These are phyloP conservation scores for Tenodera sinensis DNA, from an alignment of 2,888 invertebrate species.

Conservation along the genomic window DNA sequence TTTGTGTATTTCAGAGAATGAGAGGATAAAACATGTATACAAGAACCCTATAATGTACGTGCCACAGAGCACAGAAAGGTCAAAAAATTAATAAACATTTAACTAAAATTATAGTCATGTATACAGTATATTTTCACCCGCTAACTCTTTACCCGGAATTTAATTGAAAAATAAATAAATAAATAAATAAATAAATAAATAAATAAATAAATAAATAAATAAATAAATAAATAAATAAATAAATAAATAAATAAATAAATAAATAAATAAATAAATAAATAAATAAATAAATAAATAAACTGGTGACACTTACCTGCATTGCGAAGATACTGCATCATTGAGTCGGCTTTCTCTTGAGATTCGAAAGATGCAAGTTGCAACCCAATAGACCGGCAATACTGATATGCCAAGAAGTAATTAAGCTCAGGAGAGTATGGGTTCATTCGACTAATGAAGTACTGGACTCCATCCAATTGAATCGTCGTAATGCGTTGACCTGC, in stretches of 20 bases:
- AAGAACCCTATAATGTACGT: too few relatives aligned
- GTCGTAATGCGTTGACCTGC: slow-evolving; percentile 83
- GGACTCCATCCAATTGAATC: slow-evolving; percentile 79
- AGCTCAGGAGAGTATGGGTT: slow-evolving; percentile 82
- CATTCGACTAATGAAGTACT: slow-evolving; percentile 83
- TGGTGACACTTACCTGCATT: slow-evolving; percentile 61
- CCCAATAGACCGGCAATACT: slow-evolving; percentile 82
- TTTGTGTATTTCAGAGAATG: too few relatives aligned
- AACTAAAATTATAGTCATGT: too few relatives aligned
- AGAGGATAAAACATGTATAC: too few relatives aligned
- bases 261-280: neutral
- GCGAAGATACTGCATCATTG: slow-evolving; percentile 75
- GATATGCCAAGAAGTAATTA: slow-evolving; percentile 83
- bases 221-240: neutral
- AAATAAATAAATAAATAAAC: neutral
- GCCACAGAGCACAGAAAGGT: too few relatives aligned
- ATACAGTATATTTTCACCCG: neutral
- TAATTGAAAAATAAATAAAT: neutral
- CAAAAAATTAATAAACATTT: too few relatives aligned
- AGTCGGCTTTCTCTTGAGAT: slow-evolving; percentile 81
- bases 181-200: neutral
- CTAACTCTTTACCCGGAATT: neutral
- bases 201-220: neutral
- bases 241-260: neutral
- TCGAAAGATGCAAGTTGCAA: slow-evolving; percentile 81